Evolutionary conservation across 2,113 vertebrate genomes (phyloP).

Genomic region (Halichoeres trimaculatus): DNA sequence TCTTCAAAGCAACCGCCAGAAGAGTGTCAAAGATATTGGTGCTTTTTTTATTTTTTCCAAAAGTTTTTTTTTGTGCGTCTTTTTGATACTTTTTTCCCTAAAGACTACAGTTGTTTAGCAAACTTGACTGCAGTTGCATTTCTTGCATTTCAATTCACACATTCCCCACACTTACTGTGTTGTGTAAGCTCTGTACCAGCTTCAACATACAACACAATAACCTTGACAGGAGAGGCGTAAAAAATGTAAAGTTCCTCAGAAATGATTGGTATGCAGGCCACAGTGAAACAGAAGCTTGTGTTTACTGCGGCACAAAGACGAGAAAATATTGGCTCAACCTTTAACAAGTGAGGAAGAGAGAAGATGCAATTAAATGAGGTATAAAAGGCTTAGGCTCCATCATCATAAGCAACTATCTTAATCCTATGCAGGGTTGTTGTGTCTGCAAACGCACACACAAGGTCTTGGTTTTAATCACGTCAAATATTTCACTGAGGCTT

Average conservation of each 20-base stretch:
- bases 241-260: conserved; percentile 29
- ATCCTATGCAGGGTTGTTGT: conserved; percentile 62
- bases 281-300: neutral
- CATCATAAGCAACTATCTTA: conserved; percentile 56
- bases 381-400: conserved; percentile 62
- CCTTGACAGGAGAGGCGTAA: conserved; percentile 24
- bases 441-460: conserved; percentile 57
- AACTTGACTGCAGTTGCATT: conserved; percentile 15
- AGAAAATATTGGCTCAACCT: conserved; percentile 16
- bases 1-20: conserved; percentile 44
- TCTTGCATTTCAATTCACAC: conserved; percentile 10
- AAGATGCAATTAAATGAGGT: conserved; percentile 60
- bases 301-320: neutral
- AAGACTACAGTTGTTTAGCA: conserved; percentile 32
- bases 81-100: neutral
- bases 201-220: conserved; percentile 11
- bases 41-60: conserved; percentile 18
- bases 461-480: conserved; percentile 63
- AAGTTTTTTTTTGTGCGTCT: conserved; percentile 22
- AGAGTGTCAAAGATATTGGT: conserved; percentile 53
- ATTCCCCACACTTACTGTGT: neutral
- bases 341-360: conserved; percentile 34
- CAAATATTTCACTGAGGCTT: conserved; percentile 67
- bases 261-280: conserved; percentile 22
- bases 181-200: conserved; percentile 16